Percentiles rank a stretch among this genome's conserved stretches.
These are phyloP conservation scores for Cecidostiba fungosa DNA, from an alignment of 2,888 invertebrate genomes.

Conservation along the genomic window DNA sequence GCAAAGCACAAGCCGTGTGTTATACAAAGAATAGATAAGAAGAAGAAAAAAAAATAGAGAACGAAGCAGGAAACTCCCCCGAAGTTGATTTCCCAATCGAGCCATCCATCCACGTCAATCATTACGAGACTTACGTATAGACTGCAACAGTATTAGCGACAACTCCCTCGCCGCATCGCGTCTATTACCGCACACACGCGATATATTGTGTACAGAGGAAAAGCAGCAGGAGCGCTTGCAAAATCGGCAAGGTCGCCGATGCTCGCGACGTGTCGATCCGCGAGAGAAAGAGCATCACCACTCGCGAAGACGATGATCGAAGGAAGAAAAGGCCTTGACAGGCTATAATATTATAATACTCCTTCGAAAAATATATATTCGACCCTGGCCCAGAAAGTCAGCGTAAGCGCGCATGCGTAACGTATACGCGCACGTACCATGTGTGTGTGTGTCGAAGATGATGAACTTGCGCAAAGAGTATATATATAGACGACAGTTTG, in stretches of 20 bases:
- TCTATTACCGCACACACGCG: slow-evolving; percentile 8
- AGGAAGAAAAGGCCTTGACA: slow-evolving; percentile 12
- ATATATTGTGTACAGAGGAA: not conserved
- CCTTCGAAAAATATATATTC: slow-evolving; percentile 34
- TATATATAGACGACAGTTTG: not conserved
- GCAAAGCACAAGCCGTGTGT: not conserved
- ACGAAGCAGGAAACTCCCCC: not conserved
- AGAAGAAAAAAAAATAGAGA: not conserved
- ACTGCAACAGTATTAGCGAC: not conserved
- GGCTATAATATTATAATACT: not conserved
- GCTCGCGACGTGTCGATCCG: not conserved
- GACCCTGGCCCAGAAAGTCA: slow-evolving; percentile 54
- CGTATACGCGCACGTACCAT: not conserved
- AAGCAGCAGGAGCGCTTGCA: not conserved
- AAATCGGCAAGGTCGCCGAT: not conserved
- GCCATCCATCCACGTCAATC: not conserved
- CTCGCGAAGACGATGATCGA: not conserved
- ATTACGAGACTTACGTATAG: not conserved
- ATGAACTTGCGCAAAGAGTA: slow-evolving; percentile 29
- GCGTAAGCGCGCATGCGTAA: not conserved
- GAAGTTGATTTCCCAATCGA: not conserved
- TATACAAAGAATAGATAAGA: too few species aligned
- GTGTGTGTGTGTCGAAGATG: not conserved
- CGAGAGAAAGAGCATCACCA: not conserved
- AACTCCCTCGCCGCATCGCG: not conserved